Evolutionary conservation across 1,140 invertebrate genomes (phyloP).

Genomic region (Oedothorax gibbosus): DNA sequence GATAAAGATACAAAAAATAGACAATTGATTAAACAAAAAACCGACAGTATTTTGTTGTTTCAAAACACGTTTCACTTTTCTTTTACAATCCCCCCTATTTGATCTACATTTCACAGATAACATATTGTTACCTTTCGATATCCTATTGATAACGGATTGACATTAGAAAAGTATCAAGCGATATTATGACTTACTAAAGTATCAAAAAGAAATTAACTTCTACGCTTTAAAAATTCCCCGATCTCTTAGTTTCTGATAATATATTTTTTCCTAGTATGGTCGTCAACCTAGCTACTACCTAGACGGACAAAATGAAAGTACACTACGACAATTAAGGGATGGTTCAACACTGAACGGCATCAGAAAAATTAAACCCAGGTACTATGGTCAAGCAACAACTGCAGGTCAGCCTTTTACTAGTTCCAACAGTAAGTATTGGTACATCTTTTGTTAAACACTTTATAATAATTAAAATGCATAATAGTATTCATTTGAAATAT

Average conservation of each 20-base stretch:
- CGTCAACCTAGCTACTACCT: conserved; percentile 55
- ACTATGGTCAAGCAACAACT: conserved; percentile 46
- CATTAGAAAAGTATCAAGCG: too few species aligned
- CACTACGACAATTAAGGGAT: conserved; percentile 39
- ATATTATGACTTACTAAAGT: too few species aligned
- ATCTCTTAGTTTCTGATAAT: neutral
- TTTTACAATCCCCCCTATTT: too few species aligned
- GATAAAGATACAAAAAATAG: too few species aligned
- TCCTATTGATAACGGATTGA: too few species aligned
- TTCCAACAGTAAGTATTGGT: conserved; percentile 35
- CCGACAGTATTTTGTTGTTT: too few species aligned
- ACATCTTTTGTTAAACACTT: neutral
- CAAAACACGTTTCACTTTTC: too few species aligned
- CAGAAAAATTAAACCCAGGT: conserved; percentile 52
- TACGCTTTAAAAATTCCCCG: neutral
- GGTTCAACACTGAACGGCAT: conserved; percentile 48
- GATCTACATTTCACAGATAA: too few species aligned
- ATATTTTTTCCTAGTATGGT: conserved; percentile 43
- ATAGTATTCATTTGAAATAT: neutral
- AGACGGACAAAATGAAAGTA: conserved; percentile 55
- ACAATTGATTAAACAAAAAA: too few species aligned
- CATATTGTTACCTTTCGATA: too few species aligned
- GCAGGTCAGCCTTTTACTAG: conserved; percentile 25
- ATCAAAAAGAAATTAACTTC: too few species aligned
- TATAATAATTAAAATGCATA: neutral